Conservation (phyloP, 2,113 vertebrate genomes). For the Brachyhypopomus occidentalis region DNA sequence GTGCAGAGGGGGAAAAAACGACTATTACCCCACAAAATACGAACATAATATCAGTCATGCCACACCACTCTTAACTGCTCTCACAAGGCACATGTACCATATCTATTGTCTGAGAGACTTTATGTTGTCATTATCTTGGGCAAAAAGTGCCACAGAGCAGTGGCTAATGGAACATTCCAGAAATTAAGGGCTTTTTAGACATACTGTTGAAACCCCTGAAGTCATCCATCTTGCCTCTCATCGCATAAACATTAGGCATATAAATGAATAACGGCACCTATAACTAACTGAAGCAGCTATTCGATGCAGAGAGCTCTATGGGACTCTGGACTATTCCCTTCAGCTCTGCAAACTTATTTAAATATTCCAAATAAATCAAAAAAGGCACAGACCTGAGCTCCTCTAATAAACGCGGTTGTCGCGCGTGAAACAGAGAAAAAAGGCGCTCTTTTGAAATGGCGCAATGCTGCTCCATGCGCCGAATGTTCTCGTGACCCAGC, state of each 20-base stretch:
- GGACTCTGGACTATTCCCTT: slow-evolving; percentile 35
- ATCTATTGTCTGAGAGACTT: slow-evolving; percentile 45
- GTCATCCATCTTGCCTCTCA: slow-evolving; percentile 51
- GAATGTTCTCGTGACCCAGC: slow-evolving; percentile 19
- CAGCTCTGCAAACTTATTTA: slow-evolving; percentile 28
- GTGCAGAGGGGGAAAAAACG: slow-evolving; percentile 21
- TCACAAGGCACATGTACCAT: slow-evolving; percentile 26
- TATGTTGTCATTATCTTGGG: slow-evolving; percentile 45
- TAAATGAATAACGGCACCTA: slow-evolving; percentile 60
- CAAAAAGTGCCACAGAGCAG: slow-evolving; percentile 46
- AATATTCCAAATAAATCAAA: slow-evolving; percentile 32
- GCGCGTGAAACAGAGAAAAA: neutral
- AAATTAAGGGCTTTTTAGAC: slow-evolving; percentile 47
- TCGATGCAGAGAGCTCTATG: slow-evolving; percentile 39
- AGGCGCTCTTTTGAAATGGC: slow-evolving; percentile 14
- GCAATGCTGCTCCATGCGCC: neutral
- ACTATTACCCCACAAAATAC: neutral
- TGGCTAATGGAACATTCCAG: slow-evolving; percentile 51
- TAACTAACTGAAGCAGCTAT: slow-evolving; percentile 58
- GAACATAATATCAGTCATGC: slow-evolving; percentile 29
- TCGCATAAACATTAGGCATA: slow-evolving; percentile 60
- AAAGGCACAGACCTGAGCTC: slow-evolving; percentile 18
- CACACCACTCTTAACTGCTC: slow-evolving; percentile 4
- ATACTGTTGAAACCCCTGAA: slow-evolving; percentile 49
- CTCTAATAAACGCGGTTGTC: slow-evolving; percentile 12